Conservation (phyloP, 2,888 invertebrate species). For the Nephrotoma flavescens region DNA sequence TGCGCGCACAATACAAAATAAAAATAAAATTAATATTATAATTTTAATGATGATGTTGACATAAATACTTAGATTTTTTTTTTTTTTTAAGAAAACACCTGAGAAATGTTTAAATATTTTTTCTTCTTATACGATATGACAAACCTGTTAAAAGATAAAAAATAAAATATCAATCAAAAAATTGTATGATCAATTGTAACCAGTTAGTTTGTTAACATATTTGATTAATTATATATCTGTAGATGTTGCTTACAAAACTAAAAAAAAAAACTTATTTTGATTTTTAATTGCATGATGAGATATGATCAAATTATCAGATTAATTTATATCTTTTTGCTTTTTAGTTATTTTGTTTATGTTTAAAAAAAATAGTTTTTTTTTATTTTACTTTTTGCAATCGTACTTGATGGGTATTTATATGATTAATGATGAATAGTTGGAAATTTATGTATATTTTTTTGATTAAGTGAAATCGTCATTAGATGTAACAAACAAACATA, state of each 20-base stretch:
- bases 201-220: not conserved
- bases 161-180: conserved; percentile 2
- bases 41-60: conserved; percentile 2
- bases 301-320: conserved; percentile 4
- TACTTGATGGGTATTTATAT: not conserved
- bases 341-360: not conserved
- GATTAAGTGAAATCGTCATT: conserved; percentile 2
- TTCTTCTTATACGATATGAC: not conserved
- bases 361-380: not conserved
- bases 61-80: not conserved
- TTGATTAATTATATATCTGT: not conserved
- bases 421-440: not conserved
- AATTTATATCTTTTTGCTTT: not conserved
- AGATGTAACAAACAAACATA: not conserved
- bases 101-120: not conserved
- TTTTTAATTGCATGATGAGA: conserved; percentile 2
- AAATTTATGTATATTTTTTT: not conserved
- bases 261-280: not conserved
- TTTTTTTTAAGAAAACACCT: not conserved
- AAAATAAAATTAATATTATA: not conserved
- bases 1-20: not conserved
- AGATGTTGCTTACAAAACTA: not conserved
- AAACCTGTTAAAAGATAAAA: not conserved
- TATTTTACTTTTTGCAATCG: not conserved
- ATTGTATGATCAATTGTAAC: conserved; percentile 1